Base-by-base conservation (phyloP, 2,797 vertebrate genomes). In the Tachyglossus aculeatus region DNA sequence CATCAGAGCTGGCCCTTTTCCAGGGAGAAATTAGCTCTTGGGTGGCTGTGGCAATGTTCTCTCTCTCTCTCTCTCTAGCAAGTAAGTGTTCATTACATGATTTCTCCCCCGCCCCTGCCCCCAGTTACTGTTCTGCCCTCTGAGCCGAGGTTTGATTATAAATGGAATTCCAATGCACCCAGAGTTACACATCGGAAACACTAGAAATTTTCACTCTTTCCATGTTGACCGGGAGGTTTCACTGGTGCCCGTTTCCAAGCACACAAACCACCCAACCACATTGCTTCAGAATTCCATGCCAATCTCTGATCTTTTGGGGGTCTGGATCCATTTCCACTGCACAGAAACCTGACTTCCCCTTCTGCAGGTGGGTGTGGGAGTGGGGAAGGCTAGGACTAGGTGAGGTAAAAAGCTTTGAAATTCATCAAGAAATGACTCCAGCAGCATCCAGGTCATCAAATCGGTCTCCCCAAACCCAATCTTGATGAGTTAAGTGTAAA, bases 401-500 rank as follows among this genome's bases (percentile, higher is more conserved):
- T 33, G 65, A 83, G n/a, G n/a, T 65, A 52, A 81, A 74, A 66
- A 41, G 3, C 62, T 78, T 63, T 80, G 44, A 56, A 71, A 81
- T 57, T 70, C 58, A 39, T 39, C 52, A 56, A 58, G 47, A 70
- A 78, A 59, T 56, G 52, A 47, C 53, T 75, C 64, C 62, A 71
- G 74, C 74, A 53, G 57, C 51, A 64, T 40, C 54, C 57, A 77
- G 52, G 47, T 72, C 70, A 73, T 84, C 64, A 81, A 72, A 77
- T 67, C 48, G 39, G 64, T 81, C 71, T 57, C 65, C 54, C 52
- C n/a, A 81, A 81, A 80, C 70, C 41, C 27, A 75, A 58, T 27
- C 56, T 57, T 80, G 58, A 77, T 75, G 80, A 78, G 73, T 81
- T 80, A 74, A 83, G 59, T 58, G 45, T 71, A 66, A 71, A 78